Evolutionary conservation across 2,888 invertebrate genomes (phyloP).

Genomic region (Eueremaeus valkanovi): DNA sequence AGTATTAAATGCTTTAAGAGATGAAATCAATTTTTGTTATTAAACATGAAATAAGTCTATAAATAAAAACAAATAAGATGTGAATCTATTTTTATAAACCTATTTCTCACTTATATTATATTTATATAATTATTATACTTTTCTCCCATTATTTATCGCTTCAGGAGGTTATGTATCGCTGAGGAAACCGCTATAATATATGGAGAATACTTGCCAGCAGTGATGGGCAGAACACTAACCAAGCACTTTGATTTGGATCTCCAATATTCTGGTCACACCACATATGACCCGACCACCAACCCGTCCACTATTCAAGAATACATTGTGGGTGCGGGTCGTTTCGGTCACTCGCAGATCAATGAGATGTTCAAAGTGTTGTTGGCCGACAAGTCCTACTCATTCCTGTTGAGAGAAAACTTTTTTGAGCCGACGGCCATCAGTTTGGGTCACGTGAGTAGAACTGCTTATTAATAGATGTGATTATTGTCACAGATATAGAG

Average conservation of each 20-base stretch:
- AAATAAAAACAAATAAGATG: neutral
- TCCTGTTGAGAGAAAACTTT: slow-evolving; percentile 38
- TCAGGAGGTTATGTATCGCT: slow-evolving; percentile 47
- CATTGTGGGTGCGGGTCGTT: slow-evolving; percentile 39
- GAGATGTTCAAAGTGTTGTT: slow-evolving; percentile 37
- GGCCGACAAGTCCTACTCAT: slow-evolving; percentile 25
- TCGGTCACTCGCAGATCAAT: slow-evolving; percentile 41
- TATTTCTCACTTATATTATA: neutral
- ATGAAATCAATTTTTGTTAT: neutral
- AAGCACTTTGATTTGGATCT: slow-evolving; percentile 38
- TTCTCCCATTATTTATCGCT: neutral
- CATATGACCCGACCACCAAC: slow-evolving; percentile 44
- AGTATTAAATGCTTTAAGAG: too few relatives aligned
- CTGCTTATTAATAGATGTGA: neutral
- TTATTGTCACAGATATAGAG: too few relatives aligned
- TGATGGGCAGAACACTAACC: slow-evolving; percentile 43
- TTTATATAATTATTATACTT: neutral
- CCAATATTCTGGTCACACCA: slow-evolving; percentile 42
- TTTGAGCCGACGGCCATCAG: slow-evolving; percentile 40
- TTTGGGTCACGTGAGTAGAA: slow-evolving; percentile 39
- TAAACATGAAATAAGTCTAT: neutral
- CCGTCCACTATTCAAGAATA: slow-evolving; percentile 46
- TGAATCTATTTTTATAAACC: neutral
- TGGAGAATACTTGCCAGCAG: slow-evolving; percentile 44
- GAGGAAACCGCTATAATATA: slow-evolving; percentile 44